These are phyloP conservation scores for Drosophila sulfurigaster DNA, from an alignment of 1,140 invertebrate genomes.

Conservation along the genomic window DNA sequence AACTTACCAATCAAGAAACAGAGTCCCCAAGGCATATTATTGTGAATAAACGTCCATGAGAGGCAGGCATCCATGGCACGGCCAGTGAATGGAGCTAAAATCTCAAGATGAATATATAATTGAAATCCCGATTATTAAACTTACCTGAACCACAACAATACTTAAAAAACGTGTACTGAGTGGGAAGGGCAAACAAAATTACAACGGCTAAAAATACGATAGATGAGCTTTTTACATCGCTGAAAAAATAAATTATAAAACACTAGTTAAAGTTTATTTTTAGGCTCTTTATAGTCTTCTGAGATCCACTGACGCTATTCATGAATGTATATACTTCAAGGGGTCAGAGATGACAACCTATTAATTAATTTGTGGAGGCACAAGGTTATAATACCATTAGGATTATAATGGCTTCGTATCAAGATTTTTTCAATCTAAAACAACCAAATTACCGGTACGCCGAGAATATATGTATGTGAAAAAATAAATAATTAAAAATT, in stretches of 20 bases:
- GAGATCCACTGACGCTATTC: too few relatives aligned
- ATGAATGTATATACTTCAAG: too few relatives aligned
- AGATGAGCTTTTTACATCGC: conserved; percentile 90
- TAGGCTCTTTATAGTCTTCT: too few relatives aligned
- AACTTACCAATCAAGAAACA: conserved; percentile 59
- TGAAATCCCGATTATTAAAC: not conserved
- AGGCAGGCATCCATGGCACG: conserved; percentile 57
- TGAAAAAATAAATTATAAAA: conserved; percentile 57
- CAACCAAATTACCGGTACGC: too few relatives aligned
- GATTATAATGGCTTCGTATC: too few relatives aligned
- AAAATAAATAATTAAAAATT: not conserved
- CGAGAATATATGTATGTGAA: too few relatives aligned
- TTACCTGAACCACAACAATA: conserved; percentile 63
- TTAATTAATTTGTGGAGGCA: too few relatives aligned
- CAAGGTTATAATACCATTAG: too few relatives aligned
- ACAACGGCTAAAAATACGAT: conserved; percentile 91
- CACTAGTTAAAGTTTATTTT: too few relatives aligned
- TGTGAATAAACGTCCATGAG: conserved; percentile 59
- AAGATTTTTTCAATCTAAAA: too few relatives aligned
- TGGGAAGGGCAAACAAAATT: conserved; percentile 92
- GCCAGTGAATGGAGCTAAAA: conserved; percentile 53
- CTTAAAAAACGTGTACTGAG: conserved; percentile 86
- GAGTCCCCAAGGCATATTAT: conserved; percentile 56
- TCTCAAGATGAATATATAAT: not conserved
- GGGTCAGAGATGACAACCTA: too few relatives aligned